phyloP scores from a whole-genome alignment of 2,888 invertebrate species.

The Ommatoiulus sabulosus region DNA sequence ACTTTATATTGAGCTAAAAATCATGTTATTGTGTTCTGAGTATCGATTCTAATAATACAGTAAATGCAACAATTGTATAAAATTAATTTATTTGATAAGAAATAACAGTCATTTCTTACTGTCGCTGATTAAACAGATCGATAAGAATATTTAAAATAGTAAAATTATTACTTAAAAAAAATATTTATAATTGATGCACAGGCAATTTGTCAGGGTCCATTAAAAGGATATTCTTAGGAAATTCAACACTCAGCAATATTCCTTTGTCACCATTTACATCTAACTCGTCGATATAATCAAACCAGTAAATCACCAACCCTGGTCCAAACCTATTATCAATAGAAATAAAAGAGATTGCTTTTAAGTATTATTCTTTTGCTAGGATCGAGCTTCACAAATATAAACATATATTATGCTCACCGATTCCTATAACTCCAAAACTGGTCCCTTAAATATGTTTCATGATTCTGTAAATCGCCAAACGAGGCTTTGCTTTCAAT shows the following conservation, averaged over 20 bases:
- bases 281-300: conserved; percentile 76
- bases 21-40: too few relatives aligned
- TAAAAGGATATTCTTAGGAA: not conserved
- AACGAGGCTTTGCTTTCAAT: conserved; percentile 97
- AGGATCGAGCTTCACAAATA: too few relatives aligned
- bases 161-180: not conserved
- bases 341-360: not conserved
- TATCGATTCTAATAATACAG: too few relatives aligned
- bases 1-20: too few relatives aligned
- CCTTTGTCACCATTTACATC: conserved; percentile 64
- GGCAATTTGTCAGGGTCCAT: conserved; percentile 38
- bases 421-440: conserved; percentile 90
- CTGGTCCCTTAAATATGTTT: conserved; percentile 84
- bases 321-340: conserved; percentile 81
- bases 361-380: too few relatives aligned
- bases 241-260: conserved; percentile 13
- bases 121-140: not conserved
- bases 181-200: not conserved
- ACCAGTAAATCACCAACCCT: conserved; percentile 96
- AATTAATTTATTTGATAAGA: not conserved
- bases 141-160: not conserved
- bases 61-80: not conserved
- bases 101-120: not conserved
- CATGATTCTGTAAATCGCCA: conserved; percentile 85
- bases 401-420: conserved; percentile 64